Percentiles rank a stretch among this genome's conserved stretches.
Evolutionary conservation across 2,797 vertebrate genomes (phyloP).

Genomic region (Glyptemys insculpta): DNA sequence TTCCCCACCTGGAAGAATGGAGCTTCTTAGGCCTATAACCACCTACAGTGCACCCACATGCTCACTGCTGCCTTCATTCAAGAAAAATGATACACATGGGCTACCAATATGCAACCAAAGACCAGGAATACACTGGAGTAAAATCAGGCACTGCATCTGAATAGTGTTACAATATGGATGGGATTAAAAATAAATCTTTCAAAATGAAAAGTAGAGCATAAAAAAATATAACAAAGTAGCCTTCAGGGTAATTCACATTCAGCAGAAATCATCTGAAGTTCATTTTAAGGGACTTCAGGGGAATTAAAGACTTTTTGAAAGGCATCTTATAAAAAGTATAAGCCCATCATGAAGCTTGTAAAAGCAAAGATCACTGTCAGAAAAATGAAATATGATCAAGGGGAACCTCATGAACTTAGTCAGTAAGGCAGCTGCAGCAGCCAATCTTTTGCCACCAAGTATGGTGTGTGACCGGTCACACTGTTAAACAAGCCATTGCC

Average conservation of each 20-base stretch:
- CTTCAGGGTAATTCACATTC: constrained; percentile 56
- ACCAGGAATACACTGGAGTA: constrained; percentile 2
- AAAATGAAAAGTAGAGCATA: constrained; percentile 68
- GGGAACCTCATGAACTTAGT: constrained; percentile 48
- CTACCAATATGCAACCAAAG: constrained; percentile 28
- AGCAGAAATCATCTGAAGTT: constrained; percentile 57
- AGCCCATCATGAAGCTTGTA: constrained; percentile 52
- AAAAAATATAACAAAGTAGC: constrained; percentile 58
- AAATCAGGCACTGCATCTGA: constrained; percentile 46
- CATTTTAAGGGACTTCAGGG: constrained; percentile 50
- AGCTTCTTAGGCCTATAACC: constrained; percentile 64
- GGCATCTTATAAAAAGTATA: constrained; percentile 54
- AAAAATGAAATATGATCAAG: constrained; percentile 64
- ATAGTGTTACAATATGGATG: constrained; percentile 32
- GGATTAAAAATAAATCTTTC: constrained; percentile 71
- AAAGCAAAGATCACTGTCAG: constrained; percentile 68
- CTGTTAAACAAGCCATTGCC: constrained; percentile 26
- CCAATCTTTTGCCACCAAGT: neutral
- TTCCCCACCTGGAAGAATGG: constrained; percentile 76
- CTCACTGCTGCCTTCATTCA: constrained; percentile 37
- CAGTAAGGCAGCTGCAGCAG: constrained; percentile 30
- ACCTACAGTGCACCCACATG: constrained; percentile 76
- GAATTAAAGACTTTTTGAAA: constrained; percentile 68
- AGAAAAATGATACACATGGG: neutral
- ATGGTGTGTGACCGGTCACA: constrained; percentile 9